These are phyloP conservation scores for Macrotis lagotis DNA, from an alignment of 2,113 vertebrate species.

Conservation along the genomic window DNA sequence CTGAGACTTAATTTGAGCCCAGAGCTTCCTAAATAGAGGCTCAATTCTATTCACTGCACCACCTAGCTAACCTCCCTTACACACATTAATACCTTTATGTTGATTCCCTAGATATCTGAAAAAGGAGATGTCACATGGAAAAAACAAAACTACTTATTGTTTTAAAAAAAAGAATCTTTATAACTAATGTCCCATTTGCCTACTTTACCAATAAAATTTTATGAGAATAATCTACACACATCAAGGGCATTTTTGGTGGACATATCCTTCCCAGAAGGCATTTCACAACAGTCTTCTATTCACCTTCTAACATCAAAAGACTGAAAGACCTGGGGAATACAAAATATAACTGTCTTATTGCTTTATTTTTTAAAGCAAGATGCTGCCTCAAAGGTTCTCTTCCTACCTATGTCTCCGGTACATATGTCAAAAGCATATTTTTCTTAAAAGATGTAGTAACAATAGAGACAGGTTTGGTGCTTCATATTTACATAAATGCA, in stretches of 20 bases:
- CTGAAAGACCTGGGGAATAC: neutral
- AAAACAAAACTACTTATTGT: neutral
- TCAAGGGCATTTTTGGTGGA: neutral
- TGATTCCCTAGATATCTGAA: neutral
- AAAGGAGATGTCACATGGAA: neutral
- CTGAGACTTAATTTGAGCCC: slow-evolving; percentile 29
- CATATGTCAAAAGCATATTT: neutral
- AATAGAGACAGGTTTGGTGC: neutral
- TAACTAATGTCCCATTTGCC: neutral
- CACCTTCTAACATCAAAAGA: neutral
- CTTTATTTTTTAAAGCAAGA: neutral
- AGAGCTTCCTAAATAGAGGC: slow-evolving; percentile 11
- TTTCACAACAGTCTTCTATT: neutral
- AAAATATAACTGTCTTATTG: neutral
- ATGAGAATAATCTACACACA: neutral
- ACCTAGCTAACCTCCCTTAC: neutral
- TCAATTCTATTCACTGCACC: slow-evolving; percentile 1
- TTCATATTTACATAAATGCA: neutral
- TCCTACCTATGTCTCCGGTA: neutral
- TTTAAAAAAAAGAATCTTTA: neutral
- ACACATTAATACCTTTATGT: neutral
- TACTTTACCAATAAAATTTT: neutral
- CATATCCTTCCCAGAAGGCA: neutral
- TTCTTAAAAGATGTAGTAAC: neutral
- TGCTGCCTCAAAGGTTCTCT: neutral